These are phyloP conservation scores for Podilymbus podiceps DNA, from an alignment of 2,113 vertebrate genomes.

Conservation along the genomic window DNA sequence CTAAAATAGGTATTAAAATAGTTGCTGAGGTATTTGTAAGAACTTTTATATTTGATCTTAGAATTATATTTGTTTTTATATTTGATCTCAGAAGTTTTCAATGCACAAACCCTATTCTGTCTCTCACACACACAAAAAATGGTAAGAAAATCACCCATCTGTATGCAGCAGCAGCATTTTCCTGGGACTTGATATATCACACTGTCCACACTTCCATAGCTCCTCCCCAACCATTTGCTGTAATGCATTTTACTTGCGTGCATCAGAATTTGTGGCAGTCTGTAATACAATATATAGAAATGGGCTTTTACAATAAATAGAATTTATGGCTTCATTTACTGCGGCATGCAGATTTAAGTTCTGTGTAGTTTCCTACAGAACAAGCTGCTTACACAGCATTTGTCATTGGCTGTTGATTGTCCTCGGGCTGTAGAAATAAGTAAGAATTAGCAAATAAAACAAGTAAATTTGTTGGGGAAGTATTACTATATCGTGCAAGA, in stretches of 20 bases:
- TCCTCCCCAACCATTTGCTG: not conserved
- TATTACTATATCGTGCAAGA: not conserved
- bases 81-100: not conserved
- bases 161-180: not conserved
- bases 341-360: conserved; percentile 14
- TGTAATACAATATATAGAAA: not conserved
- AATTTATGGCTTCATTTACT: conserved; percentile 37
- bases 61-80: not conserved
- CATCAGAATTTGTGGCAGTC: not conserved
- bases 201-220: not conserved
- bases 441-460: not conserved
- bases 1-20: not conserved
- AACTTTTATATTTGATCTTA: not conserved
- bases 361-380: not conserved
- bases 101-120: not conserved
- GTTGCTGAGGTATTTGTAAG: not conserved
- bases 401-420: not conserved
- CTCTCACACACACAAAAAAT: not conserved
- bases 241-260: not conserved
- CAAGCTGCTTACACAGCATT: not conserved
- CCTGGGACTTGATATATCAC: not conserved
- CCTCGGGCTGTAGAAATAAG: not conserved
- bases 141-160: not conserved
- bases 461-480: not conserved
- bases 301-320: conserved; percentile 25